Conservation (phyloP, 2,113 vertebrate species). For the Nothoprocta pentlandii region DNA sequence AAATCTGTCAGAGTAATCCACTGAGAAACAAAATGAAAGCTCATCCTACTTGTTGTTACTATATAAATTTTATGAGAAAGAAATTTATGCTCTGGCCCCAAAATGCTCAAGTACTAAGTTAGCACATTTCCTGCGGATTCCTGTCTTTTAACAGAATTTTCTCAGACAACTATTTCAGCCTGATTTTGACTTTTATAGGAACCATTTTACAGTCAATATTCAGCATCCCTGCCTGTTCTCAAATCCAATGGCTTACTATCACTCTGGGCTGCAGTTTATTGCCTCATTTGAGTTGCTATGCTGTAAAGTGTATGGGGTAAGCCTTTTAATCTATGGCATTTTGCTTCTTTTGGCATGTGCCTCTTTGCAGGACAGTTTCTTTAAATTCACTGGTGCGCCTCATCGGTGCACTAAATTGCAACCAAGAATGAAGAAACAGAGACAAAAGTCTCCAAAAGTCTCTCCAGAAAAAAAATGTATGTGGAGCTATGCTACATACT, state of each 20-base stretch:
- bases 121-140: neutral
- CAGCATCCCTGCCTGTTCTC: neutral
- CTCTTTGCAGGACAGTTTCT: neutral
- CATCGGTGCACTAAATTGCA: neutral
- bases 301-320: neutral
- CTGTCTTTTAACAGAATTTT: neutral
- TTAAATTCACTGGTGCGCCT: neutral
- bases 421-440: neutral
- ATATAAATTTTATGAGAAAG: neutral
- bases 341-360: neutral
- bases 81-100: neutral
- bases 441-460: neutral
- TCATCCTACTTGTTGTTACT: neutral
- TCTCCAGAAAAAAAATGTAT: neutral
- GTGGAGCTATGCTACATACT: neutral
- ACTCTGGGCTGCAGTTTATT: neutral
- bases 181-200: neutral
- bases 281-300: neutral
- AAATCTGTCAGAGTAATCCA: neutral
- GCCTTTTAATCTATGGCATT: neutral
- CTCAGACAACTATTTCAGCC: neutral
- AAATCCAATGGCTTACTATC: neutral
- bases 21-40: neutral
- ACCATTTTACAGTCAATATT: neutral
- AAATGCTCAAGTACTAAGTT: neutral